These are phyloP conservation scores for Fabriciana adippe DNA, from an alignment of 2,888 invertebrate species.

Conservation along the genomic window DNA sequence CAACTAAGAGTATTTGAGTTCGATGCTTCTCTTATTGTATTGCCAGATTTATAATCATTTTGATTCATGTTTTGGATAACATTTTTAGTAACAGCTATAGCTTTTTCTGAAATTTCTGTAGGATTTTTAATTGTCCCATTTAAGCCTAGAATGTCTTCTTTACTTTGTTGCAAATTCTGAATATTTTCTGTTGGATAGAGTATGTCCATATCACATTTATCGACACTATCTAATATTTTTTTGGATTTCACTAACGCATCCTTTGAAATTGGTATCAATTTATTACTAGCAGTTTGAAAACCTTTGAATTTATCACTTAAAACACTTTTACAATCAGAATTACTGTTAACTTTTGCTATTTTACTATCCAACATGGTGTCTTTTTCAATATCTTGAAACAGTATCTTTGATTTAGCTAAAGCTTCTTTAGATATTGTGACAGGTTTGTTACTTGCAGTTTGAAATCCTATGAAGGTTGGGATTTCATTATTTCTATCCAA, in stretches of 20 bases:
- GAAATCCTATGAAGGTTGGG: constrained; percentile 50
- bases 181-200: not conserved
- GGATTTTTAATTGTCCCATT: no score
- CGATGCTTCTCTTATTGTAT: not conserved
- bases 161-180: not conserved
- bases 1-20: no score
- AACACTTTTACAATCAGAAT: not conserved
- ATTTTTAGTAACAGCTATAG: no score
- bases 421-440: constrained; percentile 48
- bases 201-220: not conserved
- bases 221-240: constrained; percentile 51
- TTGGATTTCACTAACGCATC: constrained; percentile 46
- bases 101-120: no score
- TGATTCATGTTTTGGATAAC: not conserved
- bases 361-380: constrained; percentile 14
- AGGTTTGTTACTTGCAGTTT: constrained; percentile 52
- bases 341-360: constrained; percentile 4
- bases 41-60: not conserved
- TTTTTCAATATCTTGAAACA: constrained; percentile 52
- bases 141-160: no score
- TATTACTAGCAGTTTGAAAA: constrained; percentile 52
- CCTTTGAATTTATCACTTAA: constrained; percentile 22
- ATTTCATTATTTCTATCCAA: not conserved
- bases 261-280: constrained; percentile 49
- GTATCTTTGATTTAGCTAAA: constrained; percentile 50